These are phyloP conservation scores for Tenthredo amoena DNA, from an alignment of 2,888 invertebrate genomes.

Conservation along the genomic window DNA sequence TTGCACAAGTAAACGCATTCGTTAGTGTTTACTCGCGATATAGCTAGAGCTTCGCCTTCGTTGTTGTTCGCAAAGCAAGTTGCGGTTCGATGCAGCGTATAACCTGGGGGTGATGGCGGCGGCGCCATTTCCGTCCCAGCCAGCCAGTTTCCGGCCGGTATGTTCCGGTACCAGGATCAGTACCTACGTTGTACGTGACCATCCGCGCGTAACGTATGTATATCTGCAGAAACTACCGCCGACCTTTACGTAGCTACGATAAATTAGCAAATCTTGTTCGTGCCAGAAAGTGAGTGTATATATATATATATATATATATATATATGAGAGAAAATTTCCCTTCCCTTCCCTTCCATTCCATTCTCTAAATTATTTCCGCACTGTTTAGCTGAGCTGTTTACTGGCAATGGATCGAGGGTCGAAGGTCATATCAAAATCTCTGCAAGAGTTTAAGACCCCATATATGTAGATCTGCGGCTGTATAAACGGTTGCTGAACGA, in stretches of 20 bases:
- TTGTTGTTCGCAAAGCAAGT: conserved; percentile 45
- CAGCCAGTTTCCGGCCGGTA: conserved; percentile 63
- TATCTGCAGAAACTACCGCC: conserved; percentile 42
- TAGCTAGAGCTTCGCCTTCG: not conserved
- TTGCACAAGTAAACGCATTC: not conserved
- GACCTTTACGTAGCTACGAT: not conserved
- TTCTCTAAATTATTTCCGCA: not conserved
- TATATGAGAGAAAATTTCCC: not conserved
- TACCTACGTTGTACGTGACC: conserved; percentile 59
- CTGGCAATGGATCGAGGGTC: not conserved
- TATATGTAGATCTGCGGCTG: not conserved
- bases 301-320: not conserved
- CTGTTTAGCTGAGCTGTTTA: not conserved
- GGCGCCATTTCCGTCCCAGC: conserved; percentile 64
- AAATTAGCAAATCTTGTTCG: conserved; percentile 10
- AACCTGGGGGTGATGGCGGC: conserved; percentile 48
- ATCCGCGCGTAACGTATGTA: conserved; percentile 58
- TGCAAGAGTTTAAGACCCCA: not conserved
- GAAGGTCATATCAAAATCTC: not conserved
- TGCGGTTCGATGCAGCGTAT: conserved; percentile 12
- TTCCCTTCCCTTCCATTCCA: not conserved
- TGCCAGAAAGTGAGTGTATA: not conserved
- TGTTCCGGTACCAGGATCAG: conserved; percentile 61
- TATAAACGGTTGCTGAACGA: not conserved
- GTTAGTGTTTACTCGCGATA: not conserved